Evolutionary conservation across 2,888 invertebrate genomes (phyloP), one percentile per base, ranked within the genome.

Genomic region (Prosopocoilus inquinatus): DNA sequence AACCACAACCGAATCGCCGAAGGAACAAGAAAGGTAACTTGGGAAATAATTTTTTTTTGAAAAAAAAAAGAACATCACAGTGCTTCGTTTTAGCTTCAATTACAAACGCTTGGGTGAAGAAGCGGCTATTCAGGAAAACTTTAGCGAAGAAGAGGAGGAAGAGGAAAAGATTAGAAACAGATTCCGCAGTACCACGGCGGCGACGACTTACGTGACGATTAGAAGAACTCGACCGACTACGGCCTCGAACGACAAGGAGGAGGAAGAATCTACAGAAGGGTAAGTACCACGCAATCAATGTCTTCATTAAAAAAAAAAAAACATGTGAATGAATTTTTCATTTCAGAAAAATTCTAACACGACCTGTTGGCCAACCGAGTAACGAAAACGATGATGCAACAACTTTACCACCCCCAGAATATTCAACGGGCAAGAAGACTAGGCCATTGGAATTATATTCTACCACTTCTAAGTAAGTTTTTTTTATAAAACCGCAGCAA

Each of bases 361-460:
- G 20, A 5, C 20, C 20, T 28, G 20, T 11, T 33, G 34, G 9
- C 15, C 8, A 28, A 16, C 8, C 47, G 8, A 43, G 47, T 13
- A 45, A 28, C 32, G 36, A 44, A 36, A 38, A 12, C 12, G 39
- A 33, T n/a, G 16, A 0, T n/a, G 28, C 11, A 15, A 13, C 55
- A 43, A 51, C 51, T n/a, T 9, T 15, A 13, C 15, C 15, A 9
- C 38, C n/a, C n/a, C n/a, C 84, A 1, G 83, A 84, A 67, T 87
- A 87, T 64, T 83, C 85, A 3, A 85, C 85, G 0, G 82, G 62
- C 77, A 85, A 60, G 80, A 79, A 55, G 77, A 82, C 15, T 11
- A 11, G 43, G 57, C 82, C 81, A 1, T 74, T 76, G 1, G 75
- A 77, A 8, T 77, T 78, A 61, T 36, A 67, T 59, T 80, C 80